phyloP scores from a whole-genome alignment of 1,140 invertebrate species.

The Lutraria rhynchaena region DNA sequence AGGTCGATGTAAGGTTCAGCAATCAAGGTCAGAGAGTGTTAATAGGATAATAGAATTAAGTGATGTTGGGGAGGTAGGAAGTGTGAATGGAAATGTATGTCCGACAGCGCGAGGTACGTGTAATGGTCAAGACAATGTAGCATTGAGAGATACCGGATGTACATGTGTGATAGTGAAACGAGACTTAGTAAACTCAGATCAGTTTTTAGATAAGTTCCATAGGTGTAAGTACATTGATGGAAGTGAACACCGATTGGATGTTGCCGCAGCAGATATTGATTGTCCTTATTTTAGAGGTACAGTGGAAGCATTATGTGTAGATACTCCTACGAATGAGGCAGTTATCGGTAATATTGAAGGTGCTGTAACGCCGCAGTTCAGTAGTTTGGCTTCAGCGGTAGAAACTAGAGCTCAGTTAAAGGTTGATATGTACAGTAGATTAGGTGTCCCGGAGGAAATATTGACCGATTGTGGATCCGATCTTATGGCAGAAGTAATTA shows the following conservation, averaged over 20 bases:
- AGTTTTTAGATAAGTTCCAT: slow-evolving; percentile 17
- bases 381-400: neutral
- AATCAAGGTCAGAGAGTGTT: neutral
- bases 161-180: slow-evolving; percentile 37
- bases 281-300: slow-evolving; percentile 57
- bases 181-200: slow-evolving; percentile 10
- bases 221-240: slow-evolving; percentile 55
- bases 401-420: neutral
- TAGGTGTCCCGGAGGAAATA: slow-evolving; percentile 80
- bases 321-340: slow-evolving; percentile 57
- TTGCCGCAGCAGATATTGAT: slow-evolving; percentile 44
- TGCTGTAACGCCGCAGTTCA: neutral
- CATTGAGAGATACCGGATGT: slow-evolving; percentile 63
- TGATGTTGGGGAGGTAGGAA: neutral
- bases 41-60: neutral
- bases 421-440: slow-evolving; percentile 77
- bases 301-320: slow-evolving; percentile 46
- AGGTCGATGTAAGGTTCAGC: neutral
- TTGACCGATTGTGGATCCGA: slow-evolving; percentile 81
- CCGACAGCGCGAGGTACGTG: neutral
- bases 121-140: neutral
- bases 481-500: slow-evolving; percentile 62
- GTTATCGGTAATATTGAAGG: slow-evolving; percentile 61
- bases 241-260: neutral
- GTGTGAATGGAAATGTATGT: neutral